A percentile compares a stretch with the other conserved stretches of the same genome.
These are phyloP conservation scores for Lycia hirtaria DNA, from an alignment of 2,888 invertebrate species.

Conservation along the genomic window DNA sequence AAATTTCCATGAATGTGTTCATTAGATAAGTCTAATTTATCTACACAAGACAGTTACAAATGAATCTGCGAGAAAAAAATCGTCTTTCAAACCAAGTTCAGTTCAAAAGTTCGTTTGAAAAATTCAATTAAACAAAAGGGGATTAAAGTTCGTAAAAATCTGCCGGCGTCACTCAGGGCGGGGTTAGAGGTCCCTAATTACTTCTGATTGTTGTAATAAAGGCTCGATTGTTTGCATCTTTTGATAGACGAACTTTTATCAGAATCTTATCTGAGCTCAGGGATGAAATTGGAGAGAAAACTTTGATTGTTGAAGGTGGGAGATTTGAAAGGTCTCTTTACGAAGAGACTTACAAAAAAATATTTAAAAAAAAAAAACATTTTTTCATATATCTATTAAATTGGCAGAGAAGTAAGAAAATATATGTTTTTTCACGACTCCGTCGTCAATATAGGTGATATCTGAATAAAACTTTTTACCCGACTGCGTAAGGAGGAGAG, in stretches of 20 bases:
- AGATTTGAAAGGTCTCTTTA: not conserved
- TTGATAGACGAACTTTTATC: slow-evolving; percentile 58
- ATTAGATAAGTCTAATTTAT: slow-evolving; percentile 26
- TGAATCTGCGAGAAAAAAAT: slow-evolving; percentile 54
- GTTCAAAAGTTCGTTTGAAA: slow-evolving; percentile 28
- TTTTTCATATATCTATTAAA: too few species aligned
- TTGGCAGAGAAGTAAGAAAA: too few species aligned
- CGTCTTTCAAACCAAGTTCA: slow-evolving; percentile 52
- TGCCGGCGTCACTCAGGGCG: slow-evolving; percentile 52
- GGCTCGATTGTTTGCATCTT: slow-evolving; percentile 76
- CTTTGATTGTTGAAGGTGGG: not conserved
- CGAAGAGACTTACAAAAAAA: too few species aligned
- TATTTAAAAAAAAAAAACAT: too few species aligned
- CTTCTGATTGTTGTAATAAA: slow-evolving; percentile 76
- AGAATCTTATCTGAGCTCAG: slow-evolving; percentile 53
- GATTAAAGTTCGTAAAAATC: slow-evolving; percentile 61
- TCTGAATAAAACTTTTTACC: too few species aligned
- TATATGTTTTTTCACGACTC: too few species aligned
- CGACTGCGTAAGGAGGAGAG: too few species aligned
- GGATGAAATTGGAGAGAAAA: slow-evolving; percentile 49
- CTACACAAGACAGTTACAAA: slow-evolving; percentile 55
- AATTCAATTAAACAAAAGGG: slow-evolving; percentile 53
- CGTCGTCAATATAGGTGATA: too few species aligned
- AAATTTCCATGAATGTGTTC: too few species aligned
- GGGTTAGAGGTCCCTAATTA: slow-evolving; percentile 64